Evolutionary conservation across 2,113 vertebrate species (phyloP), one percentile per base, ranked within the genome.

Genomic region (Tetrao urogallus): DNA sequence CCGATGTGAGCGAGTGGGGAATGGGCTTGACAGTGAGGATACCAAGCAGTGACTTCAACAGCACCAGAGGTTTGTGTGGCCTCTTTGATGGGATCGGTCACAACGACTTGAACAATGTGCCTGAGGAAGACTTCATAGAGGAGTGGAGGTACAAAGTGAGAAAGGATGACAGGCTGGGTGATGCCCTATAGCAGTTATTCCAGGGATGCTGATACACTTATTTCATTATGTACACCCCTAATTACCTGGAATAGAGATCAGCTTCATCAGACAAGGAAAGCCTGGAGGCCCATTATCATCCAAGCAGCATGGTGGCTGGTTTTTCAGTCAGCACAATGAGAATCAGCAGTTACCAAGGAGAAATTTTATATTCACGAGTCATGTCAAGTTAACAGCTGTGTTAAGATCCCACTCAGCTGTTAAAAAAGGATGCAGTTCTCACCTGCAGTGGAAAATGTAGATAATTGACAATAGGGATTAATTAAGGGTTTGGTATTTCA

Each of bases 21-120:
- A 98, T 98, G 97, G 98, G 98, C 17, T 64, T 98, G 85, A 98
- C 97, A 0, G 91, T 98, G 70, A 97, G 97, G 54, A 95, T 76
- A 0, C 98, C 95, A 0, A 96, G 98, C 56, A 92, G 94, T 1
- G 98, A 98, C 97, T 98, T 98, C 90, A 94, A 97, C 76, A 96
- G 91, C 77, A 98, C 98, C 4, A 92, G n/a, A 73, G 98, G 98
- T 11, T 97, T 98, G 77, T 97, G 98, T 4, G 97, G 98, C 24
- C 97, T 95, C 89, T 98, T 98, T 71, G 97, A 98, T 1, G 97
- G 94, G n/a, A 97, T 97, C 10, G 15, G 82, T 66, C 89, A 95
- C 96, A 98, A 98, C 14, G 98, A 98, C 84, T 96, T 98, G 30
- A 84, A 77, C 66, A 65, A 63, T 4, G 40, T 90, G 61, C 89